Evolutionary conservation across 1,140 invertebrate species (phyloP).

Genomic region (Stratiolaelaps scimitus): DNA sequence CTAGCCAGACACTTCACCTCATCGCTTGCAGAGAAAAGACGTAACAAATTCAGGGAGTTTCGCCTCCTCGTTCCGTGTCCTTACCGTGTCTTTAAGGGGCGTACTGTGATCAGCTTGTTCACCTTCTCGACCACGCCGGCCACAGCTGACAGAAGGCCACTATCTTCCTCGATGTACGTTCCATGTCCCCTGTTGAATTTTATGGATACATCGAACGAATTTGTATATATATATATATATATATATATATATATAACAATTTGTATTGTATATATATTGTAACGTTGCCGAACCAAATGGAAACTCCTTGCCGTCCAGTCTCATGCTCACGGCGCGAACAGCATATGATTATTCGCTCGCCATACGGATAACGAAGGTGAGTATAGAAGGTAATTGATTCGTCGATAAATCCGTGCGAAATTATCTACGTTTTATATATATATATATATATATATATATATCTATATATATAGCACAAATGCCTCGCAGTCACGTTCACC

Average conservation of each 20-base stretch:
- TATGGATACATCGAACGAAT: not conserved
- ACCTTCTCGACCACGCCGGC: slow-evolving; percentile 84
- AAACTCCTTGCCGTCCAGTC: not conserved
- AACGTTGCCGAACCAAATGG: too few relatives aligned
- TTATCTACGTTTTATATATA: slow-evolving; percentile 14
- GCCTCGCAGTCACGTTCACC: too few relatives aligned
- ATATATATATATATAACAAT: too few relatives aligned
- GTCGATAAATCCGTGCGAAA: too few relatives aligned
- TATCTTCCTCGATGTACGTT: slow-evolving; percentile 67
- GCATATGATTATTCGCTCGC: slow-evolving; percentile 28
- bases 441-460: slow-evolving; percentile 25
- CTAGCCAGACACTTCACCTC: slow-evolving; percentile 18
- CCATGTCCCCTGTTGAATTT: slow-evolving; percentile 80
- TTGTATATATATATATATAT: too few relatives aligned
- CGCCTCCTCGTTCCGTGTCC: slow-evolving; percentile 19
- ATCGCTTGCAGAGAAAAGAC: too few relatives aligned
- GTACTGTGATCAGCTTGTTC: slow-evolving; percentile 82
- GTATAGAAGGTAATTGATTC: slow-evolving; percentile 20
- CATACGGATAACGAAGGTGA: slow-evolving; percentile 3
- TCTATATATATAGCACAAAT: slow-evolving; percentile 12
- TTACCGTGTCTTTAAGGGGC: slow-evolving; percentile 67
- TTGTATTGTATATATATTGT: not conserved
- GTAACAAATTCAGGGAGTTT: slow-evolving; percentile 4
- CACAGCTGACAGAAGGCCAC: slow-evolving; percentile 71
- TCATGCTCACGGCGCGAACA: slow-evolving; percentile 29